Evolutionary conservation across 1,140 invertebrate genomes (phyloP).

Genomic region (Euwallacea similis): DNA sequence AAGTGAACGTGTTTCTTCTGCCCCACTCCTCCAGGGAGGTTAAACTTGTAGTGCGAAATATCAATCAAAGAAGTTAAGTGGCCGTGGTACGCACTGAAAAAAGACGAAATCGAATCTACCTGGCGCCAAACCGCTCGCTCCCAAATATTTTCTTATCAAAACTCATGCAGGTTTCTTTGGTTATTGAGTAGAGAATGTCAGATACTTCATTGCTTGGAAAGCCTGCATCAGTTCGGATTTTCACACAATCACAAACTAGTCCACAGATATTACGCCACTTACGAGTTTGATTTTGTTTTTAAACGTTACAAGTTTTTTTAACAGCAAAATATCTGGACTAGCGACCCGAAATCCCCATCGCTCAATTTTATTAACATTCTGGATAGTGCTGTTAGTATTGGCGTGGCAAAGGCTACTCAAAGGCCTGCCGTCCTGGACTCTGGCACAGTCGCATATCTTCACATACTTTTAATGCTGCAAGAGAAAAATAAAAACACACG

Average conservation of each 20-base stretch:
- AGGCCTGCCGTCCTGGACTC: slow-evolving; percentile 28
- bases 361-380: slow-evolving; percentile 23
- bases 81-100: slow-evolving; percentile 96
- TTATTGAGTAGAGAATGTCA: background rate
- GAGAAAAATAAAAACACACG: slow-evolving; percentile 51
- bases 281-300: too few relatives aligned
- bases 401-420: background rate
- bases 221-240: background rate
- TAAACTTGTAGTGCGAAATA: slow-evolving; percentile 98
- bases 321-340: slow-evolving; percentile 22
- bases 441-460: slow-evolving; percentile 23
- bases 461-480: slow-evolving; percentile 50
- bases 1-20: slow-evolving; percentile 94
- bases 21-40: slow-evolving; percentile 73
- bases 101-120: slow-evolving; percentile 52
- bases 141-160: too few relatives aligned
- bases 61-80: slow-evolving; percentile 93
- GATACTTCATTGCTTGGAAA: background rate
- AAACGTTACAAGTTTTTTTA: too few relatives aligned
- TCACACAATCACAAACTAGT: slow-evolving; percentile 10
- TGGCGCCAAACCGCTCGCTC: background rate
- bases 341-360: slow-evolving; percentile 5
- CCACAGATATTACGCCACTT: slow-evolving; percentile 15
- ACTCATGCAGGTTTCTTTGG: too few relatives aligned
- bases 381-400: slow-evolving; percentile 14